phyloP scores from a whole-genome alignment of 1,140 invertebrate genomes.

The Mactra quadrangularis region DNA sequence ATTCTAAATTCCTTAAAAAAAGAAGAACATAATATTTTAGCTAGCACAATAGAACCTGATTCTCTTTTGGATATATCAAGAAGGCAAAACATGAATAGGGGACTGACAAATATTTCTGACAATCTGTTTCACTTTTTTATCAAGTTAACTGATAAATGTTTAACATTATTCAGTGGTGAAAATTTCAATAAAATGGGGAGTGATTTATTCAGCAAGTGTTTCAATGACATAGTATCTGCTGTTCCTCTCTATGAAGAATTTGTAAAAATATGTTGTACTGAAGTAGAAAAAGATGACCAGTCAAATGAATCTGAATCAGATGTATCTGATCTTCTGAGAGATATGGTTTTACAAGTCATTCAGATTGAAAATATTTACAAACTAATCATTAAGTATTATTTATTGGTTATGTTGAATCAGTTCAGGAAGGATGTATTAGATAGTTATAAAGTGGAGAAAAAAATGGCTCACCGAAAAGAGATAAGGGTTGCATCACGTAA shows the following conservation, averaged over 20 bases:
- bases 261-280: too few species aligned
- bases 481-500: conserved; percentile 4
- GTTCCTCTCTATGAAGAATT: too few species aligned
- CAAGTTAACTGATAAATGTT: background rate
- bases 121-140: conserved; percentile 6
- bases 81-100: conserved; percentile 28
- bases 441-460: conserved; percentile 14
- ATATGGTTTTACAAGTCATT: background rate
- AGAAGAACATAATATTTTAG: background rate
- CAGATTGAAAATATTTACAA: conserved; percentile 4
- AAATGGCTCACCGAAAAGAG: conserved; percentile 33
- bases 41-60: conserved; percentile 15
- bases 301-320: background rate
- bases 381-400: conserved; percentile 12
- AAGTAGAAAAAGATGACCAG: too few species aligned
- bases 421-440: conserved; percentile 37
- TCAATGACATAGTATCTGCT: too few species aligned
- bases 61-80: conserved; percentile 27
- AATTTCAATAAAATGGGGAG: too few species aligned
- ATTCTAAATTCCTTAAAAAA: conserved; percentile 16
- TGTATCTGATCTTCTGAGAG: background rate
- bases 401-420: conserved; percentile 41
- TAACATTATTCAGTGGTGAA: too few species aligned
- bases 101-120: conserved; percentile 35
- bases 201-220: too few species aligned